phyloP scores from a whole-genome alignment of 2,888 invertebrate species.

The Latrodectus hesperus region DNA sequence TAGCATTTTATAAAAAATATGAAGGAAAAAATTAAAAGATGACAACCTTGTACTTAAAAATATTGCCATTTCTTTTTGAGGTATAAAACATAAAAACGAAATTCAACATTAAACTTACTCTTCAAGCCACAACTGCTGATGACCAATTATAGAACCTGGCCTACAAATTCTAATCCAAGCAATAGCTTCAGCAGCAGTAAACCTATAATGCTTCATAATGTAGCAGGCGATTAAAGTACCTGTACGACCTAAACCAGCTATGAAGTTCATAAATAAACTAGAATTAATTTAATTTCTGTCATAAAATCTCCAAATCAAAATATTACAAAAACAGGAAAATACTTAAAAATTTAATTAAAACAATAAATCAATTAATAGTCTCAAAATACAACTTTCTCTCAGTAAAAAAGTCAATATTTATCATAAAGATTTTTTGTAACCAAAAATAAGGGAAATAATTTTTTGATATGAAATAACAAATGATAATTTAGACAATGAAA shows the following conservation, averaged over 20 bases:
- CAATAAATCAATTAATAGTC: too few species aligned
- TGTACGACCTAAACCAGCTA: conserved; percentile 96
- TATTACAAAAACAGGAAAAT: not conserved
- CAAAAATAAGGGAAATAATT: too few species aligned
- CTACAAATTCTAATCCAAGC: conserved; percentile 97
- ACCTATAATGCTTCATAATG: conserved; percentile 96
- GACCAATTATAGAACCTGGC: conserved; percentile 98
- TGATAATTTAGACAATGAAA: too few species aligned
- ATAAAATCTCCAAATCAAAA: not conserved
- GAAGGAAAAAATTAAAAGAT: too few species aligned
- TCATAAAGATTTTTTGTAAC: too few species aligned
- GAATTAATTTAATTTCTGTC: not conserved
- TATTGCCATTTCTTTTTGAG: too few species aligned
- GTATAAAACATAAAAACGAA: not conserved
- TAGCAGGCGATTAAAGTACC: conserved; percentile 98
- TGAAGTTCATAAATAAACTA: not conserved
- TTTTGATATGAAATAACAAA: too few species aligned
- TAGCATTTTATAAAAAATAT: too few species aligned
- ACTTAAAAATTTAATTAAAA: not conserved
- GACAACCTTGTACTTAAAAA: too few species aligned
- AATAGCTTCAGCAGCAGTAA: conserved; percentile 94
- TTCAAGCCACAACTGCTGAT: conserved; percentile 92
- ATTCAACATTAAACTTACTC: conserved; percentile 73
- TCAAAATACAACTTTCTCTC: too few species aligned
- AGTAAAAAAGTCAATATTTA: too few species aligned